Evolutionary conservation across 1,140 invertebrate genomes (phyloP), one percentile per base, ranked within the genome.

Genomic region (Anastrepha ludens): DNA sequence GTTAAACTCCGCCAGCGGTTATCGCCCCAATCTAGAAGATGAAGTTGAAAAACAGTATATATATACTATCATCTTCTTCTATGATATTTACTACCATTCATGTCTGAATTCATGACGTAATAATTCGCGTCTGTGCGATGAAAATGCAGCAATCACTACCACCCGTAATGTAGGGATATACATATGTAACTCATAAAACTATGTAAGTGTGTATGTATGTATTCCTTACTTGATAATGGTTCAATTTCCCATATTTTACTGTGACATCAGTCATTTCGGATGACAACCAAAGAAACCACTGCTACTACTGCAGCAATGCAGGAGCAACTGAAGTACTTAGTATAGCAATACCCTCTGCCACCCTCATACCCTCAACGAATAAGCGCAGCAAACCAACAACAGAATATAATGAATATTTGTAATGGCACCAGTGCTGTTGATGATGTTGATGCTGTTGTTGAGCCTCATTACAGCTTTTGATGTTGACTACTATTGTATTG

Each of bases 201-300:
- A 47, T 13, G 8, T 20, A 4, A 20, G 74, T 20, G 55, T 55
- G 44, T 81, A 41, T 55, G 13, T 74, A 13, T n/a, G 47, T 81
- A 55, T 55, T 5, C 50, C 55, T 50, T 55, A 81, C 55, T 81
- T 81, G 44, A 55, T 81, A 81, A 81, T 81, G 55, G 55, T 81
- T 81, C 74, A 81, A 81, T 81, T 81, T 81, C 74, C 74, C 74
- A 81, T 81, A 81, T 81, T 81, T 81, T 81, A 81, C 55, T 81
- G 74, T 81, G 74, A 81, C 74, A 81, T 81, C 74, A 81, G 47
- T 81, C 74, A 81, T 81, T 81, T 55, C 74, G 55, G 2, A 55
- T 81, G 74, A 81, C 74, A 81, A 55, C 47, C 74, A 81, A 81
- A 81, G 74, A 81, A 55, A 47, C 74, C 47, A 55, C 74, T 55